Conservation (phyloP, 2,113 vertebrate species). For the Picathartes gymnocephalus region DNA sequence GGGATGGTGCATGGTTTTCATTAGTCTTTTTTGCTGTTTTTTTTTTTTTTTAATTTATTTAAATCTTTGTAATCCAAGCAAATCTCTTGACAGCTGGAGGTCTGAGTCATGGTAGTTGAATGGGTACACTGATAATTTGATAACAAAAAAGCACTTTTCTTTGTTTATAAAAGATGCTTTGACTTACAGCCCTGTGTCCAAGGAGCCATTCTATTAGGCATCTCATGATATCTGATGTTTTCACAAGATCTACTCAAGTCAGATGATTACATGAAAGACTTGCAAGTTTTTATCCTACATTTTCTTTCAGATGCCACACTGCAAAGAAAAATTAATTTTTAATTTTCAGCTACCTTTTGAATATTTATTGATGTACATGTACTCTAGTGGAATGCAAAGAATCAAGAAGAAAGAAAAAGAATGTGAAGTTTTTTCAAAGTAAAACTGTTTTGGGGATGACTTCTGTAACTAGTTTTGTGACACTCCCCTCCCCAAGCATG, state of each 20-base stretch:
- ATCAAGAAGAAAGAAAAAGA: neutral
- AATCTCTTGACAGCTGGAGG: neutral
- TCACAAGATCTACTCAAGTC: neutral
- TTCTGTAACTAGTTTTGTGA: neutral
- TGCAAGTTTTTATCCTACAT: neutral
- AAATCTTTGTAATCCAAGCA: neutral
- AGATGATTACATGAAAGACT: neutral
- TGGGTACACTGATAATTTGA: neutral
- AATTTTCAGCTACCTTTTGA: neutral
- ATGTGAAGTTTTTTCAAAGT: fast-evolving
- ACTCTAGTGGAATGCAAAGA: neutral
- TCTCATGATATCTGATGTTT: neutral
- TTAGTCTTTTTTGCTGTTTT: too few relatives aligned
- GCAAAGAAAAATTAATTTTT: neutral
- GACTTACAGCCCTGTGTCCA: neutral
- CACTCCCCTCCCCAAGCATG: neutral
- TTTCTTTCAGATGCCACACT: neutral
- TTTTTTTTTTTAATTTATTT: neutral
- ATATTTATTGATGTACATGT: neutral
- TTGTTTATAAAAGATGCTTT: neutral
- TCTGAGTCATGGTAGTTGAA: neutral
- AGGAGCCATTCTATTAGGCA: neutral
- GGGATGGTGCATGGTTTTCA: fast-evolving
- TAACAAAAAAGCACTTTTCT: neutral
- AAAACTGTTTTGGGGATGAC: neutral